A percentile compares a stretch with the other conserved stretches of the same genome.
These are phyloP conservation scores for Hymenochirus boettgeri DNA, from an alignment of 2,113 vertebrate genomes.

Conservation along the genomic window DNA sequence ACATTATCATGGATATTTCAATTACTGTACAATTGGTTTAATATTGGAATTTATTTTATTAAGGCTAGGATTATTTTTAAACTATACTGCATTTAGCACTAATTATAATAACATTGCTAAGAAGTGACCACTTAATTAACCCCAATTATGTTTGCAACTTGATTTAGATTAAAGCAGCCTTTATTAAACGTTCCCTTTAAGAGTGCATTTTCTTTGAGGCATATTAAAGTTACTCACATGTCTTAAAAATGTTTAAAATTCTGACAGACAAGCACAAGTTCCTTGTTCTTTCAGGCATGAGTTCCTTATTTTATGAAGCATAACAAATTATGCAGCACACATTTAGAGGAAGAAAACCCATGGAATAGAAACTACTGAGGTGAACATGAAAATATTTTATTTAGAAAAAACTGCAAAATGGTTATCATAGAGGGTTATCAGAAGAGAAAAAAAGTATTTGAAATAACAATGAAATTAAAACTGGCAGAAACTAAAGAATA, in stretches of 20 bases:
- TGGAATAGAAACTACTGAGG: not conserved
- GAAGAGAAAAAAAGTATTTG: not conserved
- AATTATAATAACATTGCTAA: no score
- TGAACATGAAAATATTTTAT: slow-evolving; percentile 9
- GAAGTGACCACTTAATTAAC: no score
- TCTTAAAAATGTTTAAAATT: slow-evolving; percentile 29
- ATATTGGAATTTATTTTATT: no score
- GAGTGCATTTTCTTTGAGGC: no score
- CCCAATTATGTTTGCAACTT: no score
- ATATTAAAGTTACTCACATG: slow-evolving; percentile 13
- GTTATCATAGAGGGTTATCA: not conserved
- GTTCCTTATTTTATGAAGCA: slow-evolving; percentile 30
- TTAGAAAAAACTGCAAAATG: slow-evolving; percentile 1
- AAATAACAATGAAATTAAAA: not conserved
- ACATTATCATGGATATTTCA: no score
- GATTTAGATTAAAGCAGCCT: no score
- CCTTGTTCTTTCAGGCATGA: slow-evolving; percentile 25
- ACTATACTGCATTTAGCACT: no score
- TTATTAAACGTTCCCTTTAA: no score
- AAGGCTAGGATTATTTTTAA: no score
- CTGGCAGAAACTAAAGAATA: no score
- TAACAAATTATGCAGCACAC: slow-evolving; percentile 17
- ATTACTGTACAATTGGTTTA: no score
- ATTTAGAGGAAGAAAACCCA: slow-evolving; percentile 17
- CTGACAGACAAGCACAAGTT: slow-evolving; percentile 18